These are phyloP conservation scores for Hyalella azteca DNA, from an alignment of 2,888 invertebrate genomes.

Conservation along the genomic window DNA sequence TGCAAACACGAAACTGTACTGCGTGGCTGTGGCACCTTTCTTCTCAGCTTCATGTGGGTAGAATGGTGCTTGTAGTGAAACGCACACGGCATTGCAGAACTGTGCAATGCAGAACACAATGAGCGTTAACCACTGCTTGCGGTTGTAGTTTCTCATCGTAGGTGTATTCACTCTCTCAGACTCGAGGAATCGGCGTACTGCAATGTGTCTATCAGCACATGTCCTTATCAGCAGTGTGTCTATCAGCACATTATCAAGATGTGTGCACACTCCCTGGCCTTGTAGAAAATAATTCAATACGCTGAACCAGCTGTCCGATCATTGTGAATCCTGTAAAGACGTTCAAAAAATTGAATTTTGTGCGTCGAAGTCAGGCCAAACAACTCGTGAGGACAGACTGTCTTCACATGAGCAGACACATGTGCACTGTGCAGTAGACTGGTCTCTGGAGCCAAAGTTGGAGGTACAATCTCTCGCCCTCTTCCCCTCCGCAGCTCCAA, in stretches of 20 bases:
- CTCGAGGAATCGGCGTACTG: no score
- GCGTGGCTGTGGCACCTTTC: conserved; percentile 80
- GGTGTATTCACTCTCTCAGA: no score
- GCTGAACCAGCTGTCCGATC: no score
- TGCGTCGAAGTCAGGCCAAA: no score
- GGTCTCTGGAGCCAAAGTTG: not conserved
- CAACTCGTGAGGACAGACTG: no score
- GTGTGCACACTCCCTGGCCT: no score
- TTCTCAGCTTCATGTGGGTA: conserved; percentile 83
- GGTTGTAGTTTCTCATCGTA: conserved; percentile 36
- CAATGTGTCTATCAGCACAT: no score
- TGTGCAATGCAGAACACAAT: conserved; percentile 80
- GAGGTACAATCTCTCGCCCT: not conserved
- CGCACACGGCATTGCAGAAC: conserved; percentile 83
- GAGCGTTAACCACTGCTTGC: conserved; percentile 78
- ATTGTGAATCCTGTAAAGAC: no score
- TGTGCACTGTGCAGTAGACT: not conserved
- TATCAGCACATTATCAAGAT: no score
- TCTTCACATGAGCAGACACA: not conserved
- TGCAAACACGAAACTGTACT: conserved; percentile 86
- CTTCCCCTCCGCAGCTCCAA: not conserved
- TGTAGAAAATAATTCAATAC: no score
- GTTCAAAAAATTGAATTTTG: no score
- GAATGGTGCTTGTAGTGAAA: conserved; percentile 84
- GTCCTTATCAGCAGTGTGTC: no score